Evolutionary conservation across 2,113 vertebrate species (phyloP).

Genomic region (Chitala chitala): DNA sequence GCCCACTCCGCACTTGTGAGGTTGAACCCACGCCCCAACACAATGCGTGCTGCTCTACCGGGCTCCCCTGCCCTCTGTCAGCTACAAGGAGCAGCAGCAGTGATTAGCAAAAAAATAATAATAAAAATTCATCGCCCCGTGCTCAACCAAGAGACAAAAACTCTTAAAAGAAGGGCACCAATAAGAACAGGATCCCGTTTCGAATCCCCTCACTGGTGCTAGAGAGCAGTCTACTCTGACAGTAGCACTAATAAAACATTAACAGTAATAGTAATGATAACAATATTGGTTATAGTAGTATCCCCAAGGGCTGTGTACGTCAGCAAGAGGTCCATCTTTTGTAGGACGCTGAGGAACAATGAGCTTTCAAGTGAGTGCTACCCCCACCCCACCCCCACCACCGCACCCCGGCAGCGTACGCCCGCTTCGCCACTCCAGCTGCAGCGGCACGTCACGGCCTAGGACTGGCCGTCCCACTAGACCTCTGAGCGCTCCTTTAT

Average conservation of each 20-base stretch:
- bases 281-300: conserved; percentile 26
- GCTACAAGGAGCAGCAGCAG: conserved; percentile 45
- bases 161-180: too few species aligned
- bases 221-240: conserved; percentile 40
- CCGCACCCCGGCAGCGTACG: conserved; percentile 39
- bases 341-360: conserved; percentile 49
- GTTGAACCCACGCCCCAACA: conserved; percentile 46
- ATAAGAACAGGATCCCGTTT: too few species aligned
- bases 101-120: conserved; percentile 60
- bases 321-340: conserved; percentile 44
- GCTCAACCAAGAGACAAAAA: conserved; percentile 48
- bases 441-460: conserved; percentile 58
- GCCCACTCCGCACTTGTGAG: conserved; percentile 22
- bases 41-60: conserved; percentile 35
- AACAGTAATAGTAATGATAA: conserved; percentile 41
- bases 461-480: conserved; percentile 58
- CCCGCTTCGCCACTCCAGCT: conserved; percentile 49
- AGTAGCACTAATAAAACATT: conserved; percentile 33
- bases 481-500: conserved; percentile 66
- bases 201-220: conserved; percentile 41
- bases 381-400: conserved; percentile 36
- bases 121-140: conserved; percentile 49
- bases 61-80: not conserved
- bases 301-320: conserved; percentile 48
- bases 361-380: conserved; percentile 53